A percentile compares a stretch with the other conserved stretches of the same genome.
Evolutionary conservation across 2,113 vertebrate species (phyloP).

Genomic region (cattle (Bos taurus)): DNA sequence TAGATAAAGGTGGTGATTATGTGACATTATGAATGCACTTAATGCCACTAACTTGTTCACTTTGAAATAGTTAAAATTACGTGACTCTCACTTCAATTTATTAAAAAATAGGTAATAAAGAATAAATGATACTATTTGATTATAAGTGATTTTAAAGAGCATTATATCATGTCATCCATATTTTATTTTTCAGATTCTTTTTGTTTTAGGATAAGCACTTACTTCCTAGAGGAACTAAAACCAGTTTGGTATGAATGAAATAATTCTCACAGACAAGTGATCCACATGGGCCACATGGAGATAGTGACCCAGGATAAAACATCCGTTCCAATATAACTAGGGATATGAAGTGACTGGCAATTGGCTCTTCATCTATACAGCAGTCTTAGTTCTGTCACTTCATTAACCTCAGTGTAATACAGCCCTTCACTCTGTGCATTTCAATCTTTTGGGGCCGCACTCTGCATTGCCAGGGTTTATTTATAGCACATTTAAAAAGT

Average conservation of each 20-base stretch:
- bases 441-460: not conserved
- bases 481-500: not conserved
- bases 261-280: not conserved
- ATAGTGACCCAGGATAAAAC: not conserved
- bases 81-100: not conserved
- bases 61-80: not conserved
- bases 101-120: not conserved
- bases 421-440: fast-evolving
- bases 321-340: not conserved
- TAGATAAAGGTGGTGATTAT: not conserved
- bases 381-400: not conserved
- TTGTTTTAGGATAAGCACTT: not conserved
- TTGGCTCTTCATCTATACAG: not conserved
- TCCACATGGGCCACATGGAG: not conserved
- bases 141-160: not conserved
- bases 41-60: not conserved
- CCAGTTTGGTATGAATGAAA: not conserved
- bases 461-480: not conserved
- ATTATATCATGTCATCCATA: not conserved
- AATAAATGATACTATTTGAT: not conserved
- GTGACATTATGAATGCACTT: not conserved
- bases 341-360: not conserved
- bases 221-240: not conserved
- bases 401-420: not conserved
- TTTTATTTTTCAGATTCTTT: not conserved